Evolutionary conservation across 2,888 invertebrate genomes (phyloP), one percentile per base, ranked within the genome.

Genomic region (Xestoiulus laeticollis): DNA sequence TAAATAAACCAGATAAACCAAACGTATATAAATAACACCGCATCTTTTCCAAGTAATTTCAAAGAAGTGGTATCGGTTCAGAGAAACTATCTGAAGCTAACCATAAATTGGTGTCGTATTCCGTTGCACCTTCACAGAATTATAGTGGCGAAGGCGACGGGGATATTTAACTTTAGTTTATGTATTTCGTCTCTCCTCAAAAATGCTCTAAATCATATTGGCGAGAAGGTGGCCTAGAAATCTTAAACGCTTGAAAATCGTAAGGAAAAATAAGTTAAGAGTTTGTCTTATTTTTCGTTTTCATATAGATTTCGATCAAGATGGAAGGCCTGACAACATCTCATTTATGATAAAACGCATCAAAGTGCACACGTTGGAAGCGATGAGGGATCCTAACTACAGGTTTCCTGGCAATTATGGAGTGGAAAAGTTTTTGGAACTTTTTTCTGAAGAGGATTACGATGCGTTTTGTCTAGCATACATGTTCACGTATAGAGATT

Each of bases 381-480:
- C 97, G 87, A 93, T 97, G 89, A 95, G 95, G 91, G 97, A 97
- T 92, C 95, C 96, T 12, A 94, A 95, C 86, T 98, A 98, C 93
- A 95, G 97, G 90, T 97, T 97, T 92, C 96, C 97, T 0, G 96
- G 96, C 90, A 98, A 98, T 93, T 98, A 99, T 92, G 99, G 99
- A 85, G 99, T 99, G 88, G 99, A 98, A 92, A 99, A 99, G 93
- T 99, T 98, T 93, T 94, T 99, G 89, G 99, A 99, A 93, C 94
- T 99, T 89, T 99, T 99, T 94, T 98, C 98, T 90, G 97, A 98
- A 94, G 96, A 97, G 92, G 98, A 99, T 92, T 99, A 99, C 93
- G 98, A 99, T 92, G 97, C 98, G 30, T 99, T 99, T 93, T 99
- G 99, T 92, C 93, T 99, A 91, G 99, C 99, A 87, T 99, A 99